Base-by-base conservation (phyloP, 2,797 vertebrate species). In the Orientallactaga sibirica region DNA sequence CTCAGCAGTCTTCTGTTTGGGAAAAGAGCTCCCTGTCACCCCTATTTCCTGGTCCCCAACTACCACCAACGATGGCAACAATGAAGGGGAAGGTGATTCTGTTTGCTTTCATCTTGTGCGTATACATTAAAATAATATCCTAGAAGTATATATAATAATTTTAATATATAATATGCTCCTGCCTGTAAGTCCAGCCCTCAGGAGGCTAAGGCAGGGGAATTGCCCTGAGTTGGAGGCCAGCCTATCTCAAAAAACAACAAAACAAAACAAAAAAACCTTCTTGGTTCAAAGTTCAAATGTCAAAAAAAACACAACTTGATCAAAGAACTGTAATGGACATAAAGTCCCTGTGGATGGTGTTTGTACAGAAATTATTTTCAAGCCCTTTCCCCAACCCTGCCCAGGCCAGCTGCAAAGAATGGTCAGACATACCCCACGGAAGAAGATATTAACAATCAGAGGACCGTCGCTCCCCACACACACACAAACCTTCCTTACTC, bases 351-450 rank as follows among this genome's bases (percentile, higher is more conserved):
- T 4, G 43, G 29, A 37, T 15, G 8, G 9, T 7, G 29, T 62
- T 20, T 29, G 48, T 3, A 37, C 67, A 66, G 3, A 5, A 14
- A 22, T 14, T 29, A 19, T 58, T 85, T 52, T 1, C 22, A 10
- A 58, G 19, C 16, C 29, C 14, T 52, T 3, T 2, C n/a, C 43
- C 29, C n/a, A 10, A 20, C 43, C 33, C 1, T 1, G 22, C 33
- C 22, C 55, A 58, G 48, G 73, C 27, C 3, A 14, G 18, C 19
- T 9, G 71, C 78, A 18, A 70, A 68, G 18, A n/a, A 20, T 7
- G 2, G 27, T 12, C 25, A 24, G 0, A 0, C 0, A 1, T 24
- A n/a, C n/a, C n/a, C 43, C 19, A 0, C 0, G 33, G 16, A 20
- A 48, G 25, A 62, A 68, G 52, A 24, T 1, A 22, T 0, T 15